Conservation (phyloP, 2,888 invertebrate species). For the Drosophila suboccidentalis region DNA sequence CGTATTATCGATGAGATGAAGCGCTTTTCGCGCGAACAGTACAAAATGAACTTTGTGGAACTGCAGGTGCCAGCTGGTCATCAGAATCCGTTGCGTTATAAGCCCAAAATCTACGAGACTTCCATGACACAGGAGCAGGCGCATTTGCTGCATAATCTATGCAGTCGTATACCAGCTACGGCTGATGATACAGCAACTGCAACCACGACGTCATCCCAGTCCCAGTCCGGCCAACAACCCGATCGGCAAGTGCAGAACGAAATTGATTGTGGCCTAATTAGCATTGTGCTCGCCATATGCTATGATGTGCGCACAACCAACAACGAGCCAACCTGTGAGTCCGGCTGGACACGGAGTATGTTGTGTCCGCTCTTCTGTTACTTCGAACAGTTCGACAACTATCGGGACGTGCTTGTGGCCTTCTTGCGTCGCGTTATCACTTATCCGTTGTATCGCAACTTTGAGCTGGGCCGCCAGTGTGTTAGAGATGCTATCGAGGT, state of each 20-base stretch:
- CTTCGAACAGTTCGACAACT: constrained; percentile 81
- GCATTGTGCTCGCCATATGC: constrained; percentile 83
- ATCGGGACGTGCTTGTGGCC: constrained; percentile 79
- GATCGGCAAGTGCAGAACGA: constrained; percentile 65
- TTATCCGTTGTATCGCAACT: constrained; percentile 84
- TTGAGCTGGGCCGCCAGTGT: constrained; percentile 81
- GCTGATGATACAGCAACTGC: constrained; percentile 9
- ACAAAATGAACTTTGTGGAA: constrained; percentile 84
- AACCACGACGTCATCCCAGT: constrained; percentile 3
- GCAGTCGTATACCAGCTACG: constrained; percentile 44
- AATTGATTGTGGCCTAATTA: constrained; percentile 83
- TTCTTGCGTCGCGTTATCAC: constrained; percentile 83
- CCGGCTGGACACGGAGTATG: constrained; percentile 83
- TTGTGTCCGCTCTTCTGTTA: constrained; percentile 82
- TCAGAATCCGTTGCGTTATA: constrained; percentile 83
- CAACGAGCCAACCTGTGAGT: constrained; percentile 84
- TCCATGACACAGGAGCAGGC: constrained; percentile 79
- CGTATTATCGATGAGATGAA: constrained; percentile 81
- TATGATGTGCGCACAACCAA: constrained; percentile 83
- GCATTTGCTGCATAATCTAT: constrained; percentile 78
- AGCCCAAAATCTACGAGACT: constrained; percentile 73
- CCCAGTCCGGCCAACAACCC: constrained; percentile 30
- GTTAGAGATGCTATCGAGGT: constrained; percentile 82
- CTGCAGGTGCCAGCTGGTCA: constrained; percentile 84
- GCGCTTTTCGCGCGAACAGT: constrained; percentile 83